phyloP scores from a whole-genome alignment of 2,888 invertebrate genomes.

The Adineta ricciae region DNA sequence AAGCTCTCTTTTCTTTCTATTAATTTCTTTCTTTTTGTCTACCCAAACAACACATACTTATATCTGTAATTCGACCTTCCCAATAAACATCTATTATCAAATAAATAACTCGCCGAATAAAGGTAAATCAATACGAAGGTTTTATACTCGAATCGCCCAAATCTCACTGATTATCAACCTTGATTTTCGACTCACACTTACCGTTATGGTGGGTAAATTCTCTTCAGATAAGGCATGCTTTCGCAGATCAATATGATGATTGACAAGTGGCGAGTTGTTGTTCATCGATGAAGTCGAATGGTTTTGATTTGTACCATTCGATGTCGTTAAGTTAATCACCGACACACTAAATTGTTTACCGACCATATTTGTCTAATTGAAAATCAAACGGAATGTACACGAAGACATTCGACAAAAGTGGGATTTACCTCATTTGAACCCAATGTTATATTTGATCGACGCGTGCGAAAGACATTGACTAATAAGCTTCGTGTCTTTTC shows the following conservation, averaged over 20 bases:
- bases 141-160: not conserved
- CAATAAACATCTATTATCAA: not conserved
- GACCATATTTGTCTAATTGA: not conserved
- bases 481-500: conserved; percentile 12
- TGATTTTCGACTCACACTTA: not conserved
- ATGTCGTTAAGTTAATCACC: conserved; percentile 10
- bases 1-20: not conserved
- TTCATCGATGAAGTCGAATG: not conserved
- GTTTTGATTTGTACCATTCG: not conserved
- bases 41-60: not conserved
- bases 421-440: not conserved
- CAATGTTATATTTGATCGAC: not conserved
- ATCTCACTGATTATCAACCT: not conserved
- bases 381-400: not conserved
- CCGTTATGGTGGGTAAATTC: not conserved
- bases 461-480: conserved; percentile 18
- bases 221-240: conserved; percentile 22
- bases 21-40: not conserved
- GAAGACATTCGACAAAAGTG: not conserved
- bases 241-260: not conserved
- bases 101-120: conserved; percentile 2
- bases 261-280: not conserved
- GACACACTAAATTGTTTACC: conserved; percentile 8
- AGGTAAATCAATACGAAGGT: not conserved
- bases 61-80: not conserved